Conservation (phyloP, 1,140 invertebrate genomes). For the Leptinotarsa defecta region DNA sequence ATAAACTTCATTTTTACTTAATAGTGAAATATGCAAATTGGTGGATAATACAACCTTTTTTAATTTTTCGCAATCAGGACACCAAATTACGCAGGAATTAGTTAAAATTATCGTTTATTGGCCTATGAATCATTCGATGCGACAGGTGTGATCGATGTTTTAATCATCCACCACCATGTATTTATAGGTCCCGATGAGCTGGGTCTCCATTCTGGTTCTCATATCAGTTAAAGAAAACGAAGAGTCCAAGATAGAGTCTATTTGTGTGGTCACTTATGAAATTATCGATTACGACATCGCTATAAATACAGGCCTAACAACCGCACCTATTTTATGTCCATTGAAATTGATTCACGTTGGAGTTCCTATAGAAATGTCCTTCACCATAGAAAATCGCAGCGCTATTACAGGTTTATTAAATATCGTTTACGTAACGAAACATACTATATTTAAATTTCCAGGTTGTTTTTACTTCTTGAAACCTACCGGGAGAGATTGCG, state of each 20-base stretch:
- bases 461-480: slow-evolving; percentile 39
- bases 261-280: slow-evolving; percentile 44
- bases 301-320: slow-evolving; percentile 34
- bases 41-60: too few species aligned
- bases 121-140: too few species aligned
- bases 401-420: slow-evolving; percentile 27
- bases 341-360: slow-evolving; percentile 40
- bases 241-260: slow-evolving; percentile 22
- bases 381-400: slow-evolving; percentile 44
- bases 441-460: background rate
- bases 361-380: slow-evolving; percentile 24
- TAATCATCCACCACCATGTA: background rate
- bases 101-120: too few species aligned
- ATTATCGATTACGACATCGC: slow-evolving; percentile 36
- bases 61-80: too few species aligned
- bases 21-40: too few species aligned
- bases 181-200: slow-evolving; percentile 24
- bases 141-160: too few species aligned
- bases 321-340: slow-evolving; percentile 41
- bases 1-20: too few species aligned
- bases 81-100: too few species aligned
- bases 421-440: background rate
- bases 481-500: slow-evolving; percentile 36
- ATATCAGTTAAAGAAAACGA: slow-evolving; percentile 22
- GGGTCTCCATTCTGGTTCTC: slow-evolving; percentile 37